A percentile compares a stretch with the other conserved stretches of the same genome.
These are phyloP conservation scores for Bombus breviceps DNA, from an alignment of 1,140 invertebrate genomes.

Conservation along the genomic window DNA sequence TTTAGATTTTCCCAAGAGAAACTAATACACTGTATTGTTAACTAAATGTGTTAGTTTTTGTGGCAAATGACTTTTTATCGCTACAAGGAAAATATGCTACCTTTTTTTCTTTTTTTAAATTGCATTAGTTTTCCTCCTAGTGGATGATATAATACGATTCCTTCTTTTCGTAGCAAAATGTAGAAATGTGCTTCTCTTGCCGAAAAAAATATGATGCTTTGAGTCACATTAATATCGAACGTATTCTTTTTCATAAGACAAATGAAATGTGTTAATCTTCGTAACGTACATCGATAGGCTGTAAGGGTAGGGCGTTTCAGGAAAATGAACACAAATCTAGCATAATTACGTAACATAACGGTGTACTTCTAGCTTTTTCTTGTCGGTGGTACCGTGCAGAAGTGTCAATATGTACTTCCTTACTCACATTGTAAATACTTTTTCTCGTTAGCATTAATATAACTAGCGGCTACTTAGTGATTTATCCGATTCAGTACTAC, in stretches of 20 bases:
- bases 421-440: constrained; percentile 74
- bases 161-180: no score
- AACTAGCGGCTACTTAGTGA: constrained; percentile 65
- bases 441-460: constrained; percentile 70
- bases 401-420: constrained; percentile 49
- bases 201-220: background rate
- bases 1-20: no score
- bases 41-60: no score
- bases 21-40: no score
- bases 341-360: constrained; percentile 10
- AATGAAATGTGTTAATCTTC: background rate
- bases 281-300: background rate
- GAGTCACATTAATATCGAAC: no score
- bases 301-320: background rate
- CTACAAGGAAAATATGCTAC: no score
- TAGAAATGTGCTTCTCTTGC: no score
- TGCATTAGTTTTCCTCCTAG: no score
- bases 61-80: no score
- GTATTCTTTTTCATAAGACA: background rate
- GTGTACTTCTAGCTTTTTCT: constrained; percentile 13
- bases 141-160: no score
- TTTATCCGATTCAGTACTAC: constrained; percentile 48
- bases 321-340: constrained; percentile 7
- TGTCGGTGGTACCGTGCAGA: constrained; percentile 26
- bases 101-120: no score